Evolutionary conservation across 1,140 invertebrate genomes (phyloP), one percentile per base, ranked within the genome.

Genomic region (Dendrolimus punctatus): DNA sequence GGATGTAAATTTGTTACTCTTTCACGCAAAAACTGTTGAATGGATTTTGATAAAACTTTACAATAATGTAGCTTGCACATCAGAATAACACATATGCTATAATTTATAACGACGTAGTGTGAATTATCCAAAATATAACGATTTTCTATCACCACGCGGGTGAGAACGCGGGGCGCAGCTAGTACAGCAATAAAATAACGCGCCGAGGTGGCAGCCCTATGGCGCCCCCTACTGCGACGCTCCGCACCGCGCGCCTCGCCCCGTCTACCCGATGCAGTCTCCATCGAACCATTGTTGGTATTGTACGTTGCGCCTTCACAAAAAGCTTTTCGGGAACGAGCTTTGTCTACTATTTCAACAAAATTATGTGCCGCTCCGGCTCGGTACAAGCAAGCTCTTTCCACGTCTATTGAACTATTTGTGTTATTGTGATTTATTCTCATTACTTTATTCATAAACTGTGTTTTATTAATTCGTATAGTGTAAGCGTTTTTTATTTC

Each of bases 271-370:
- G 73, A 77, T 82, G 80, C 79, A 85, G 81, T 85, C 75, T 72
- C 66, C 57, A 60, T 66, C 66, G 51, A 64, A 53, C 64, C 51
- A 60, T 55, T 51, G 53, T 40, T 40, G 57, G 48, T 46, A 39
- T 6, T 49, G 56, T 51, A 68, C 75, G 74, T 76, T 55, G 49
- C 43, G 58, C 58, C 7, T n/a, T 39, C 48, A 7, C 36, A 57
- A 63, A 73, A 78, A 80, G 70, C 76, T 73, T 76, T 47, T 64
- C 71, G 81, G 67, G 64, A 59, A 67, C 78, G 81, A 80, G 78
- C 81, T 85, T 84, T 80, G 61, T 70, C 63, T 67, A 62, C 51
- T 64, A 71, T 66, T 68, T 23, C 23, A 23, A 23, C 23, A 23
- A 65, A 71, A 76, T 73, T 68, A 74, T 73, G 75, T 75, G 71